Base-by-base conservation (phyloP, 2,888 invertebrate species). In the Thymelicus acteon region DNA sequence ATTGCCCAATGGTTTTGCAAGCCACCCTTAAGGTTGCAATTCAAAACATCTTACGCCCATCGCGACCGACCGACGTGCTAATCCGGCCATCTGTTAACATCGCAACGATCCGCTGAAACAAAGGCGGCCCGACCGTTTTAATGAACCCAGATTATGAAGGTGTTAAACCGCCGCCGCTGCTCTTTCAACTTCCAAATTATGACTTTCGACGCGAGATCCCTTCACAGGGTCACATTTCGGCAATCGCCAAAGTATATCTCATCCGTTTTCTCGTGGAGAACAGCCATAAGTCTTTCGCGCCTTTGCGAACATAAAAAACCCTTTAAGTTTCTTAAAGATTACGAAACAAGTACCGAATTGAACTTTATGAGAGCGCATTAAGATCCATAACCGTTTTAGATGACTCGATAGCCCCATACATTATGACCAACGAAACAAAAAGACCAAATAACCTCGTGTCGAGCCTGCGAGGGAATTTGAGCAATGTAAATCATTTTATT, bases 111-210 rank as follows among this genome's bases (percentile, higher is more conserved):
- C 87, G 92, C 89, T 91, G 93, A 93, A 92, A 93, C 93, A 93
- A 93, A 93, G 91, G 86, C 86, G 86, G 78, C 88, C 91, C 89
- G 88, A 80, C 85, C 84, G 80, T 81, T 90, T 92, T 93, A 93
- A 93, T 93, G 93, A 92, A 88, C 86, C 85, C 86, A 91, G 93
- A 91, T 93, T 93, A 93, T 91, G 91, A 92, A 93, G 93, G 93
- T 93, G 93, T 92, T 93, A 93, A 93, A 90, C 89, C 89, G 82
- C 85, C 87, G 83, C 81, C 85, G 90, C 87, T 77, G 80, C 82
- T 89, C 92, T 92, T 93, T 92, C 90, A 91, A 93, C 91, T 92
- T 80, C 86, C 90, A 91, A 93, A 92, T 93, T 92, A 93, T 92
- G 88, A 88, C 87, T 89, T 89, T 85, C 86, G 87, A 86, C 81